Evolutionary conservation across 2,888 invertebrate genomes (phyloP), one percentile per base, ranked within the genome.

Genomic region (Epinotia brunnichana): DNA sequence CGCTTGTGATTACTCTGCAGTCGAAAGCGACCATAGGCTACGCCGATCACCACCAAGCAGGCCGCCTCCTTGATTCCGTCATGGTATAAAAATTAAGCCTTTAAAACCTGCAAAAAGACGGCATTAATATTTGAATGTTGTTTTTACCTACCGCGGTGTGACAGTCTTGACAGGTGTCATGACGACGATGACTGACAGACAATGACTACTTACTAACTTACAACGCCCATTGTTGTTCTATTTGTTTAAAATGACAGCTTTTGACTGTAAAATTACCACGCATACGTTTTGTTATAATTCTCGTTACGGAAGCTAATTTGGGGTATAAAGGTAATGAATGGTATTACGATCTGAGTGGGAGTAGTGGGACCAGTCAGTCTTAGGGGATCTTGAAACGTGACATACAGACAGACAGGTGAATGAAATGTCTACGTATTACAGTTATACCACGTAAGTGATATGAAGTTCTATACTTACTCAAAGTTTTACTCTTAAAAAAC

Each of bases 241-340:
- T 64, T 68, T 75, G 59, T 67, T 75, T 74, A 62, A 70, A 35
- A 57, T 61, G 66, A 62, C 67, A 66, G 44, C 29, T 71, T 61
- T 21, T 61, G 72, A 71, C 51, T 64, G 59, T 71, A 41, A 53
- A 71, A 71, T 71, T 71, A 60, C 29, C 53, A 17, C 24, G 39
- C 53, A 39, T 7, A n/a, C 5, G n/a, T n/a, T 48, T 54, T 15
- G n/a, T 39, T 39, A 3, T 3, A 4, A 21, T 15, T 41, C 44
- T 44, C n/a, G 29, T 57, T 57, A 48, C 62, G 44, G 61, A 24
- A n/a, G 19, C 24, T 61, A 44, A 61, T 61, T 61, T 61, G 61
- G 44, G 15, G 13, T 44, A 13, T 9, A 57, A n/a, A 29, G 35
- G 35, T 15, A 44, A 61, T 21, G 61, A n/a, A 4, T 13, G 41